Conservation (phyloP, 2,888 invertebrate species). For the Lumbricus terrestris region DNA sequence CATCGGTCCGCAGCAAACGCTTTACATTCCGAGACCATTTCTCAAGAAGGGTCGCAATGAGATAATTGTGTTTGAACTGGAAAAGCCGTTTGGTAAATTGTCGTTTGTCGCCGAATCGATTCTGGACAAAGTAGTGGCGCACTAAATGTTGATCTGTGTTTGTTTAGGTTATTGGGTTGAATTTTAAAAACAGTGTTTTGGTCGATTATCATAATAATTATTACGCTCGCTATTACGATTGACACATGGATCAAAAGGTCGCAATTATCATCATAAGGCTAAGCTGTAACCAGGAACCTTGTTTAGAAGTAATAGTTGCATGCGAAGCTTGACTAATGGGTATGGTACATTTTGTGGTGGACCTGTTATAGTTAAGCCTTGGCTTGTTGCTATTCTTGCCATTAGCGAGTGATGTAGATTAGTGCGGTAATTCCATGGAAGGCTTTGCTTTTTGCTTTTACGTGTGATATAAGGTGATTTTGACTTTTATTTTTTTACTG, state of each 20-base stretch:
- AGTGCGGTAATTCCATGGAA: not conserved
- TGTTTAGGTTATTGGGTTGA: not conserved
- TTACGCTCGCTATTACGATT: no score
- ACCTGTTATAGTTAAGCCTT: not conserved
- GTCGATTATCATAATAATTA: no score
- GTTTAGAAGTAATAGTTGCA: not conserved
- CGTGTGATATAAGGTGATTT: no score
- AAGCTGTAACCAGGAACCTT: not conserved
- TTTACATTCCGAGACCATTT: conserved; percentile 30
- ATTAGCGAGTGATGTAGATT: not conserved
- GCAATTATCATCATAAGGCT: not conserved
- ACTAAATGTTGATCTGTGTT: not conserved
- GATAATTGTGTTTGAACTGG: conserved; percentile 31
- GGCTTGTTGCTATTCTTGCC: not conserved
- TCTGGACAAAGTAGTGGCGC: not conserved
- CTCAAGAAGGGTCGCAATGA: conserved; percentile 24
- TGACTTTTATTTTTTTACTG: no score
- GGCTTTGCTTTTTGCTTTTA: no score
- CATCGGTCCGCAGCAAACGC: conserved; percentile 30
- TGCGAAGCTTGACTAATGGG: not conserved
- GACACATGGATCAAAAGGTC: no score
- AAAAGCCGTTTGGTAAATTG: not conserved
- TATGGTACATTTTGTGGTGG: not conserved
- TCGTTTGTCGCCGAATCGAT: not conserved
- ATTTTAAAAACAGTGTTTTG: not conserved